A percentile compares a stretch with the other conserved stretches of the same genome.
Conservation (phyloP, 2,113 vertebrate genomes). For the Pteronura brasiliensis region DNA sequence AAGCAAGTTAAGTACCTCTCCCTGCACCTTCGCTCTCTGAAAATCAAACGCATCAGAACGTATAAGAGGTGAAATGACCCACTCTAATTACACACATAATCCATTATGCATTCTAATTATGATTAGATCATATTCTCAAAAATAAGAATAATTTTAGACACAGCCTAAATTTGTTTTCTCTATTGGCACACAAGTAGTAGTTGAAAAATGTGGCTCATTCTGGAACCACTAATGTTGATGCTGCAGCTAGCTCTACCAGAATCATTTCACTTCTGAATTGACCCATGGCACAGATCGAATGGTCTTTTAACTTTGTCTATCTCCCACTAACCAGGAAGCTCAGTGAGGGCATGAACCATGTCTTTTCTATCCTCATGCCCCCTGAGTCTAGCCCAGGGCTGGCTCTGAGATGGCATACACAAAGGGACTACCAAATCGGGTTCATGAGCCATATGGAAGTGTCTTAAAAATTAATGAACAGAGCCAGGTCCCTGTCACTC, state of each 20-base stretch:
- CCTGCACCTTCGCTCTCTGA: background rate
- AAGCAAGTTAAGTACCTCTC: background rate
- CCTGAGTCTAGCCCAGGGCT: background rate
- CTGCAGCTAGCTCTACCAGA: background rate
- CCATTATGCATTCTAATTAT: background rate
- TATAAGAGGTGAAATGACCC: background rate
- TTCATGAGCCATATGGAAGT: background rate
- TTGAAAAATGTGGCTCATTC: background rate
- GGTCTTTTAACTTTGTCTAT: background rate
- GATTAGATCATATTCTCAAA: background rate
- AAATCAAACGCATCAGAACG: background rate
- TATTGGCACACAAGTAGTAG: background rate
- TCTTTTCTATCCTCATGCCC: background rate
- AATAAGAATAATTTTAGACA: background rate
- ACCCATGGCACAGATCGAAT: background rate
- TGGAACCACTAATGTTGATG: background rate
- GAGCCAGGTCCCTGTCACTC: background rate
- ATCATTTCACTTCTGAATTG: background rate
- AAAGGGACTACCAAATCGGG: background rate
- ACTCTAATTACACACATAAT: background rate
- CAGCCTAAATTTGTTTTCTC: constrained; percentile 5
- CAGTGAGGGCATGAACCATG: background rate
- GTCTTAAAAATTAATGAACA: background rate
- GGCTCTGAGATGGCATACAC: background rate
- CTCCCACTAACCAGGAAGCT: background rate